A percentile compares a stretch with the other conserved stretches of the same genome.
These are phyloP conservation scores for Speoplatyrhinus poulsoni DNA, from an alignment of 2,113 vertebrate genomes.

Conservation along the genomic window DNA sequence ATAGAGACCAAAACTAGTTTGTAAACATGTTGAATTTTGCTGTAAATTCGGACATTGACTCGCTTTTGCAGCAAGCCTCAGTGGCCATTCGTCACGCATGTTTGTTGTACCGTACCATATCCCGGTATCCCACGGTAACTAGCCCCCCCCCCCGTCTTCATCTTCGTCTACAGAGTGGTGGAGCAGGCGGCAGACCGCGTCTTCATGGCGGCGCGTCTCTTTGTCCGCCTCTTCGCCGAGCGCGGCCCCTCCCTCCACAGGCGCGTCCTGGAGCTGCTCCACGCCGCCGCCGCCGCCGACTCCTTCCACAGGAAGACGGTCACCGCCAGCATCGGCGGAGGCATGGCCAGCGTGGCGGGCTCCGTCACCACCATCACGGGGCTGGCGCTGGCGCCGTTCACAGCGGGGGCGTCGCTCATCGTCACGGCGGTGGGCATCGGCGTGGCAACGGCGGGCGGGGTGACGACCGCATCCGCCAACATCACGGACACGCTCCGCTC, in stretches of 20 bases:
- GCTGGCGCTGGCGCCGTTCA: conserved; percentile 78
- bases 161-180: conserved; percentile 59
- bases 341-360: conserved; percentile 73
- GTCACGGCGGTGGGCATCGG: conserved; percentile 78
- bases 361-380: conserved; percentile 79
- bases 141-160: background rate
- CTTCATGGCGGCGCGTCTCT: conserved; percentile 75
- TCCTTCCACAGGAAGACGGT: conserved; percentile 76
- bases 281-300: conserved; percentile 69
- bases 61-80: too few relatives aligned
- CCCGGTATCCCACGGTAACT: background rate
- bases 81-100: background rate
- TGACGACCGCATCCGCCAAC: conserved; percentile 76
- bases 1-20: too few relatives aligned
- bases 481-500: conserved; percentile 79
- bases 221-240: conserved; percentile 68
- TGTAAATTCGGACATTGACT: too few relatives aligned
- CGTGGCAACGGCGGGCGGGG: conserved; percentile 73
- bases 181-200: conserved; percentile 73
- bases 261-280: conserved; percentile 66
- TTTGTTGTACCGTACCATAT: background rate
- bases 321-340: conserved; percentile 70
- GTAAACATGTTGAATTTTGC: too few relatives aligned
- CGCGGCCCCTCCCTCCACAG: conserved; percentile 61
- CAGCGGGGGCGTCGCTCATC: conserved; percentile 75